Base-by-base conservation (phyloP, 2,113 vertebrate species). In the Syrrhaptes paradoxus region DNA sequence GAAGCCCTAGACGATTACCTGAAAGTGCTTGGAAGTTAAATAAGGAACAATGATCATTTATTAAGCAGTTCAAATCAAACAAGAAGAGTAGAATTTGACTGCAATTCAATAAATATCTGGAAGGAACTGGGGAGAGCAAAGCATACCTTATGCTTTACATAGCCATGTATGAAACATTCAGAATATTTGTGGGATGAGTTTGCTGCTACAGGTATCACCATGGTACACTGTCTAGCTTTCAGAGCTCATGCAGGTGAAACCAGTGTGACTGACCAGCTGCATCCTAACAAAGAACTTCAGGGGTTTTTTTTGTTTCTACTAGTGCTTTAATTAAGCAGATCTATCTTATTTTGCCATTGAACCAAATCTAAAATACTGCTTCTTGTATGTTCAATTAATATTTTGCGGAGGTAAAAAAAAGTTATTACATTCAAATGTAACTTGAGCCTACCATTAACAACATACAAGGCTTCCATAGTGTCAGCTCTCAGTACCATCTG, bases 1-100 rank as follows among this genome's bases (percentile, higher is more conserved):
- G 95, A 95, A 97, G 75, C 79, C 90, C 94, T 91, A 95, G 31
- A 82, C 66, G 59, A 90, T 73, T 51, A 92, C 46, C 55, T 94
- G 49, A 32, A 90, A 95, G 71, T 62, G 67, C 66, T 29, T 85
- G 31, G 45, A 85, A 93, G 11, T 94, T 89, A 95, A 87, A 48
- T 66, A 93, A 79, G 24, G 77, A 89, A 86, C 29, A 5, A 11
- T 82, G 82, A 52, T 45, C 1, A 91, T 73, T 94, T 73, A 67
- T 89, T 81, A 94, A 90, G 78, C 46, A 83, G 55, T 54, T 90
- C 82, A 96, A 92, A 93, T 93, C 58, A 92, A 87, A 86, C 58
- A 54, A 63, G 68, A 78, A n/a, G 21, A 83, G 41, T 6, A 80
- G 82, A 92, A 83, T 92, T 90, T 66, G 55, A 93, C 67, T 76